Base-by-base conservation (phyloP, 2,797 vertebrate genomes). In the Pachyuromys duprasi region DNA sequence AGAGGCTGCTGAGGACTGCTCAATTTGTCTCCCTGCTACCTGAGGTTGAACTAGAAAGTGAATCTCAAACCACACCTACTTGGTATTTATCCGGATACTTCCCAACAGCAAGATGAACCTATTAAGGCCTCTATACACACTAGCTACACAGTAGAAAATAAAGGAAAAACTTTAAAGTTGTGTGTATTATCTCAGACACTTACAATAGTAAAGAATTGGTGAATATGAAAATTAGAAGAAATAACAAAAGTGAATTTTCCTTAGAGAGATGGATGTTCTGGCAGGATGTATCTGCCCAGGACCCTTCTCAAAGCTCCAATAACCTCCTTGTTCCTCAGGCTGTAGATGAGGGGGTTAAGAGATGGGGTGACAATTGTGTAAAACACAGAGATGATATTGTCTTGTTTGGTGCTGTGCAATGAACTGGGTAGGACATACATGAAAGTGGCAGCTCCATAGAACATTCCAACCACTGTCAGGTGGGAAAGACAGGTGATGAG, bases 401-500 rank as follows among this genome's bases (percentile, higher is more conserved):
- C 96, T 1, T 95, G 94, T 4, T 49, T 53, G 7, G 93, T 26
- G 11, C 14, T 95, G 39, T 95, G 96, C 5, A 91, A 87, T 17
- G 93, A 93, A 79, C 93, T 97, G 9, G 90, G 95, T 20, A 94
- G 79, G 8, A 96, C 89, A 39, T 97, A 96, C 92, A 97, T 97
- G 87, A 96, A 94, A 0, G 80, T 82, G 18, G 96, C 95, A 18
- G 95, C 90, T 33, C 96, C 96, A 45, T 96, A 97, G 62, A 94
- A 97, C 88, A 97, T 92, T 5, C 92, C 93, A 0, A 97, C 96
- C 26, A 97, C 96, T 9, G 86, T 96, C 39, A 97, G 24, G 26
- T 97, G 97, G 17, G 96, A 97, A 18, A 96, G 96, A 42, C 97
- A 97, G 3, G 97, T 97, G 76, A 97, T 33, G 14, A 97, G 81